Percentiles rank a stretch among this genome's conserved stretches.
These are phyloP conservation scores for Stylophora pistillata DNA, from an alignment of 64 coral and sea anemone species.

Conservation along the genomic window DNA sequence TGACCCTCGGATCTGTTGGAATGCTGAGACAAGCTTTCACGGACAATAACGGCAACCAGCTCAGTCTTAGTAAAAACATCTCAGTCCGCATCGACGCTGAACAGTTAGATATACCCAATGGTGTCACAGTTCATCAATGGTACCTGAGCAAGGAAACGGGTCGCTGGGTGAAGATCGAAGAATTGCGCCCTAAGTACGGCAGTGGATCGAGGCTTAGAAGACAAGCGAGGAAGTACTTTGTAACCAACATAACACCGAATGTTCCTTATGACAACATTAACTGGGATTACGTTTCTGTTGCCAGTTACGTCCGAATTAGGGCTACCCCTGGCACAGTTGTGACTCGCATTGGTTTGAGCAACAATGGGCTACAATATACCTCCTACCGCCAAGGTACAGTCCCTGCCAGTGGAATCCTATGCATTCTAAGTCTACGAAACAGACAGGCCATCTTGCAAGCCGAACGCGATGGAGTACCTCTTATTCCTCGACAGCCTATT, in stretches of 20 bases:
- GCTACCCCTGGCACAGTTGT: not conserved
- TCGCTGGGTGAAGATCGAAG: constrained; percentile 45
- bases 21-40: constrained; percentile 59
- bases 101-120: constrained; percentile 6
- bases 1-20: constrained; percentile 36
- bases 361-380: not conserved
- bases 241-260: constrained; percentile 49
- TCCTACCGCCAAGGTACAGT: not conserved
- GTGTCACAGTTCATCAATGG: constrained; percentile 16
- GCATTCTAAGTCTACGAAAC: not conserved
- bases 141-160: constrained; percentile 48
- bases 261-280: not conserved
- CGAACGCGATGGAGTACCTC: not conserved
- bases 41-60: constrained; percentile 37
- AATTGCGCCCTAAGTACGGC: not conserved
- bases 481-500: not conserved
- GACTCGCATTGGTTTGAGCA: not conserved
- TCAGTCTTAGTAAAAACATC: constrained; percentile 30
- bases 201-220: constrained; percentile 13
- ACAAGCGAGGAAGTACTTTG: constrained; percentile 44
- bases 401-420: constrained; percentile 1
- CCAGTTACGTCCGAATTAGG: not conserved
- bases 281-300: not conserved
- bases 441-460: not conserved
- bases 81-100: constrained; percentile 42